Evolutionary conservation across 2,888 invertebrate genomes (phyloP).

Genomic region (Ptychoptera albimana): DNA sequence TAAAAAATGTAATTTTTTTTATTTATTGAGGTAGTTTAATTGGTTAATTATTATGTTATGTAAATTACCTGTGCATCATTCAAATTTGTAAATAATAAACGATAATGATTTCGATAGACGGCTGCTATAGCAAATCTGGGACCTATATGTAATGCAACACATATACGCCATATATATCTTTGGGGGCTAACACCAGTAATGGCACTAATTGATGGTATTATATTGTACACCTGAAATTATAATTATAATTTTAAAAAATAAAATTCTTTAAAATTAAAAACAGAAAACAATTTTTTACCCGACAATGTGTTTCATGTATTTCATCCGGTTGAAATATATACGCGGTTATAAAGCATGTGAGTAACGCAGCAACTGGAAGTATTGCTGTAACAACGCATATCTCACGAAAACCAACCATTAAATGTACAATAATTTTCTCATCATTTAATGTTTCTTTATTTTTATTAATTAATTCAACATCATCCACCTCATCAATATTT

Average conservation of each 20-base stretch:
- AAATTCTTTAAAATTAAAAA: not conserved
- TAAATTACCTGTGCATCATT: slow-evolving; percentile 24
- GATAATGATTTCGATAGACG: slow-evolving; percentile 70
- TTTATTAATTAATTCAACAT: too few species aligned
- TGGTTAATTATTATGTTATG: slow-evolving; percentile 17
- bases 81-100: slow-evolving; percentile 43
- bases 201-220: slow-evolving; percentile 89
- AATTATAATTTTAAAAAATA: not conserved
- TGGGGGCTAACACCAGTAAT: slow-evolving; percentile 89
- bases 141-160: slow-evolving; percentile 80
- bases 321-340: slow-evolving; percentile 84
- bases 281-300: slow-evolving; percentile 42
- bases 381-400: slow-evolving; percentile 71
- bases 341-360: slow-evolving; percentile 77
- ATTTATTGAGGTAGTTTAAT: slow-evolving; percentile 17
- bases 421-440: slow-evolving; percentile 40
- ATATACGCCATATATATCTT: slow-evolving; percentile 81
- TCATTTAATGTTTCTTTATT: too few species aligned
- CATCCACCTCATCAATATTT: too few species aligned
- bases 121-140: slow-evolving; percentile 80
- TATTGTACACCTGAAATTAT: slow-evolving; percentile 66
- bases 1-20: too few species aligned
- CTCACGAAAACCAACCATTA: slow-evolving; percentile 57
- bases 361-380: slow-evolving; percentile 68
- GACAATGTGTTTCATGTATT: slow-evolving; percentile 89